Evolutionary conservation across 2,113 vertebrate species (phyloP), one percentile per base, ranked within the genome.

Genomic region (Sapajus apella): DNA sequence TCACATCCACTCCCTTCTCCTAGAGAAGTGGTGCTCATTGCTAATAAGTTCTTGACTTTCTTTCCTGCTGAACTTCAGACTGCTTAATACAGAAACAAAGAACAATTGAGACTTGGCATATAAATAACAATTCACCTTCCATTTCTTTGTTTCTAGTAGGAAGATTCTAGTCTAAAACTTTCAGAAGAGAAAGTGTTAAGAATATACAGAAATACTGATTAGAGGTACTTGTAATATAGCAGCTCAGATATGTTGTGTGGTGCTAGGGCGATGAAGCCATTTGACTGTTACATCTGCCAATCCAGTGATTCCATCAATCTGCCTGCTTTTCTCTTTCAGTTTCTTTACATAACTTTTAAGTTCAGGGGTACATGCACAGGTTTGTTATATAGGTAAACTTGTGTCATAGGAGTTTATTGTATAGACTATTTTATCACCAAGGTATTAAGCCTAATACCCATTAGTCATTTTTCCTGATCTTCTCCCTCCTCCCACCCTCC

Each of bases 231-330:
- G 11, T 21, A 58, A 64, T 40, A 6, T 5, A 18, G 14, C 20
- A 83, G 2, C 16, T 23, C 35, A 6, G 6, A 3, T 18, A 16
- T 32, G 21, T 17, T 84, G 0, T 1, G 2, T 6, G 40, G 5
- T 84, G 35, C 3, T 30, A 16, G 23, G 43, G 23, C 8, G 23
- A 0, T 45, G 61, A 35, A 45, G 18, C 8, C 37, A 20, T 75
- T 77, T 55, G 35, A 80, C 23, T 47, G 16, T 40, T 64, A 72
- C 14, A 35, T 90, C 11, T 55, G 30, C 13, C 5, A n/a, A 21
- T 25, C 4, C 8, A 56, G 1, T 40, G 9, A 8, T 25, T 25
- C 5, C 25, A 14, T 9, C 21, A 6, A 56, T 23, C 1, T 21
- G 23, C 13, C n/a, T 50, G 37, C 21, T 58, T 83, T 40, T 13